Evolutionary conservation across 2,888 invertebrate species (phyloP), one percentile per base, ranked within the genome.

Genomic region (Flexamia atlantica): DNA sequence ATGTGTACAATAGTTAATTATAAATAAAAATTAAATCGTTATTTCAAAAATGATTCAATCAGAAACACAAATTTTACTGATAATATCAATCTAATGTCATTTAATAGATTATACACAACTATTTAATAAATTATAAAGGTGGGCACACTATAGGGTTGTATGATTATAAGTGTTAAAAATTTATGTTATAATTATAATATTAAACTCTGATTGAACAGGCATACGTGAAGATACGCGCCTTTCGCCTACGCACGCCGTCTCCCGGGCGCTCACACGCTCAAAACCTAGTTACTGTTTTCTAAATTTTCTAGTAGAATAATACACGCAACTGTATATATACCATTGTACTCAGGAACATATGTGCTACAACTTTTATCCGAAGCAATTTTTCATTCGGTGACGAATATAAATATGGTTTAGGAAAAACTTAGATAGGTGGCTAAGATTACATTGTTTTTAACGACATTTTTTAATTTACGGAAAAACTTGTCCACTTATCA

Each of bases 401-500:
- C 57, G 57, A 20, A 20, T 17, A 57, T 12, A 57, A 57, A 57
- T 20, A 57, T 23, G 9, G 7, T 57, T 17, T 17, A 7, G 23
- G 7, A 57, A 57, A 57, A 57, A 57, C 57, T 57, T 42, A 42
- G 42, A 42, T 42, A 42, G 42, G 42, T 42, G 42, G 42, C 42
- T 42, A 42, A 42, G 14, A 42, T 10, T 10, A 42, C 14, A 42
- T 42, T 10, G 7, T 42, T 42, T 42, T 42, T 42, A 10, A 42
- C 42, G 14, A 42, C 42, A 42, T 14, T 42, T 42, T 42, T 42
- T 42, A 42, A 14, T 42, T 42, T 42, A 42, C 42, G 42, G 9
- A 42, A 42, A 42, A 42, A 42, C 42, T 42, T 10, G 14, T 42
- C 9, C 42, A 42, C 42, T 42, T 42, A 42, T 42, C 42, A 42